phyloP scores from a whole-genome alignment of 2,797 vertebrate species.

The Silurus lanzhouensis region DNA sequence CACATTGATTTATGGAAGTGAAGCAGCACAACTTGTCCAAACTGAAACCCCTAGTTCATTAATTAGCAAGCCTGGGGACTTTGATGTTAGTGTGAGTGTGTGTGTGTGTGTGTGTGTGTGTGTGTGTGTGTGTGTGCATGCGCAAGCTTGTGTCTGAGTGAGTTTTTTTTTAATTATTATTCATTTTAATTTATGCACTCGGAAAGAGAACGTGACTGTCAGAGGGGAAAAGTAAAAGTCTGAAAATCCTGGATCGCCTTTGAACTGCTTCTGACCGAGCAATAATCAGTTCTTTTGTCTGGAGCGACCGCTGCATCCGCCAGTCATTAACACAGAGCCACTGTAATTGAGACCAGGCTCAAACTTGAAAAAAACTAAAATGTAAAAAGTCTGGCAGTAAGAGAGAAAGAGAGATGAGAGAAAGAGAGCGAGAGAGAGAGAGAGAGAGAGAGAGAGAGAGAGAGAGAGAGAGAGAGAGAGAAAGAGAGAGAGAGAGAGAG shows the following conservation, averaged over 20 bases:
- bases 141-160: slow-evolving; percentile 40
- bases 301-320: slow-evolving; percentile 89
- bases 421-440: not conserved
- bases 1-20: slow-evolving; percentile 99
- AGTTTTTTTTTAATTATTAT: slow-evolving; percentile 77
- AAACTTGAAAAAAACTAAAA: slow-evolving; percentile 1
- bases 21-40: slow-evolving; percentile 99
- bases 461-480: not conserved
- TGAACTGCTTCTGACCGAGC: slow-evolving; percentile 97
- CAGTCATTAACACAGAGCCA: slow-evolving; percentile 94
- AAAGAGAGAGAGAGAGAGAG: not conserved
- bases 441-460: not conserved
- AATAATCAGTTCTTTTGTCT: slow-evolving; percentile 98
- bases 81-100: slow-evolving; percentile 85
- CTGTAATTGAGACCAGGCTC: slow-evolving; percentile 49
- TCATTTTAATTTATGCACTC: slow-evolving; percentile 88
- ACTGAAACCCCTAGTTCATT: slow-evolving; percentile 99
- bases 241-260: slow-evolving; percentile 91
- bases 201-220: slow-evolving; percentile 80
- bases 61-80: slow-evolving; percentile 98
- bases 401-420: not conserved
- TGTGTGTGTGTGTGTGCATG: slow-evolving; percentile 54
- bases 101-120: slow-evolving; percentile 30
- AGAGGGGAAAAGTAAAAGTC: slow-evolving; percentile 77
- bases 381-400: not conserved